Evolutionary conservation across 92 coral and sea anemone genomes (phyloP).

Genomic region (Parazoanthus darwini): DNA sequence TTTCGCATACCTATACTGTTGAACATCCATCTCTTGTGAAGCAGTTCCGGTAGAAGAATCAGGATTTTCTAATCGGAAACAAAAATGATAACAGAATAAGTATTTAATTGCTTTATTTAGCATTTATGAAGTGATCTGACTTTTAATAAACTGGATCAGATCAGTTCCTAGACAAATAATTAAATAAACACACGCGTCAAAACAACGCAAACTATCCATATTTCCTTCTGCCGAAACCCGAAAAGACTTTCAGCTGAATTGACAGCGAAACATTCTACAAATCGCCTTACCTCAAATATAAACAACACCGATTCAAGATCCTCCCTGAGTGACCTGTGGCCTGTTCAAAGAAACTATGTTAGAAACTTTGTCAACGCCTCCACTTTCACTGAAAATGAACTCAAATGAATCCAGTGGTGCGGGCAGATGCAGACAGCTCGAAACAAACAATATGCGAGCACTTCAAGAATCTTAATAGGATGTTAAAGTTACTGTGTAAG

Average conservation of each 20-base stretch:
- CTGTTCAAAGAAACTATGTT: slow-evolving; percentile 38
- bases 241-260: background rate
- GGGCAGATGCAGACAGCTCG: background rate
- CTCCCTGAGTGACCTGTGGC: slow-evolving; percentile 90
- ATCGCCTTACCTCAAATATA: slow-evolving; percentile 80
- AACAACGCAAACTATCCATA: background rate
- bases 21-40: slow-evolving; percentile 95
- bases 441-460: background rate
- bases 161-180: slow-evolving; percentile 31
- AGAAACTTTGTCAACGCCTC: background rate
- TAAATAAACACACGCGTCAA: slow-evolving; percentile 22
- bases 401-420: background rate
- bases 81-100: slow-evolving; percentile 27
- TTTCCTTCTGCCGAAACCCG: slow-evolving; percentile 1
- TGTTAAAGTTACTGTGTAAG: background rate
- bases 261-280: background rate
- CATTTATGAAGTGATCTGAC: background rate
- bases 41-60: slow-evolving; percentile 85
- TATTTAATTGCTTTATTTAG: slow-evolving; percentile 3
- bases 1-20: slow-evolving; percentile 83
- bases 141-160: background rate
- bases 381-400: slow-evolving; percentile 7
- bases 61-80: slow-evolving; percentile 74
- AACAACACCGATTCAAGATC: slow-evolving; percentile 89
- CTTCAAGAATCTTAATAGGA: background rate